These are phyloP conservation scores for Ataeniobius toweri DNA, from an alignment of 2,797 vertebrate species.

Conservation along the genomic window DNA sequence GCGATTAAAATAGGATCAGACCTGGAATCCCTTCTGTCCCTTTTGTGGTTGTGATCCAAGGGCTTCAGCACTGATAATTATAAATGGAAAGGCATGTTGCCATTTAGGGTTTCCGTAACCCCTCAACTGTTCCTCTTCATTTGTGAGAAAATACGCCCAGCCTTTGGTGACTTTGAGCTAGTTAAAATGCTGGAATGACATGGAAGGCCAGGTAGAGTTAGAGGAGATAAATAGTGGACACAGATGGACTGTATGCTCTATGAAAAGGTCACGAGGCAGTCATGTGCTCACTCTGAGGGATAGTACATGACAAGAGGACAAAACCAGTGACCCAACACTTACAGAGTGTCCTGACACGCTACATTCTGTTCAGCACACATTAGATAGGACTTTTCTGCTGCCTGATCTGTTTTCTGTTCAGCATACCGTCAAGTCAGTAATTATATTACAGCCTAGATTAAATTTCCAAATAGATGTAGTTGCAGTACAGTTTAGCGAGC, in stretches of 20 bases:
- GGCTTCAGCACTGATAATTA: conserved; percentile 38
- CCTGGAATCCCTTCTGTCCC: conserved; percentile 44
- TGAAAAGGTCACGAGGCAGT: conserved; percentile 66
- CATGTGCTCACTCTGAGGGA: conserved; percentile 64
- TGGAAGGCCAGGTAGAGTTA: conserved; percentile 57
- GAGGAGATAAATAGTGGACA: conserved; percentile 53
- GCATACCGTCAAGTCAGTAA: conserved; percentile 16
- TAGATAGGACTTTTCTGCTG: conserved; percentile 52
- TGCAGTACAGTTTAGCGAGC: background rate
- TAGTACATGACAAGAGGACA: conserved; percentile 65
- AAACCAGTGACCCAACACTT: conserved; percentile 64
- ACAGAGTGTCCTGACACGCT: conserved; percentile 50
- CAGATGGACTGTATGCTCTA: conserved; percentile 42
- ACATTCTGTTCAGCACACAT: conserved; percentile 49
- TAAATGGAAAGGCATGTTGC: conserved; percentile 29
- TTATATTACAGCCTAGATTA: background rate
- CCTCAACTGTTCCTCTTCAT: conserved; percentile 31
- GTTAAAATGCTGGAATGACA: conserved; percentile 61
- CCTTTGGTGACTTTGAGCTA: conserved; percentile 52
- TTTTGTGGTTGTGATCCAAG: conserved; percentile 26
- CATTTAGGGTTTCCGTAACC: conserved; percentile 24
- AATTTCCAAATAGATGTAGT: background rate
- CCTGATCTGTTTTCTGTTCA: conserved; percentile 48
- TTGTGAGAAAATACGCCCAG: conserved; percentile 27
- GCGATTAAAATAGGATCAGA: conserved; percentile 51